Evolutionary conservation across 2,888 invertebrate genomes (phyloP).

Genomic region (Clepsis dumicolana): DNA sequence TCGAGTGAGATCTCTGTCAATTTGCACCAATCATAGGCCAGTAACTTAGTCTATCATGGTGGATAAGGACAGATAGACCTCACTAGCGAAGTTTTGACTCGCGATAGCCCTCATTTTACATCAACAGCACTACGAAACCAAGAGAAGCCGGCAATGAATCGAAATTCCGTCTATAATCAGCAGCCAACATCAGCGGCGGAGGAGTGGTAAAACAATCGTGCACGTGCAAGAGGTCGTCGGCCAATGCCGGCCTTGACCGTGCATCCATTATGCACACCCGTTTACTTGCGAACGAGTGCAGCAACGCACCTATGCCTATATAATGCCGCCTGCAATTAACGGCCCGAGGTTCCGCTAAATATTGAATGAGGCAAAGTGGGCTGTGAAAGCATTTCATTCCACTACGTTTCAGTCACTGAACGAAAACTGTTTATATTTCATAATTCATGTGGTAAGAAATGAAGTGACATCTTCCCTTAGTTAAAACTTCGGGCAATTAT

Average conservation of each 20-base stretch:
- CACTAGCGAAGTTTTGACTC: too few relatives aligned
- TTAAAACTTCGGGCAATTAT: background rate
- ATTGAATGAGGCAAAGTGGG: constrained; percentile 37
- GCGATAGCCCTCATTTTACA: too few relatives aligned
- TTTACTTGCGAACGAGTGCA: constrained; percentile 83
- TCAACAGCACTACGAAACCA: background rate
- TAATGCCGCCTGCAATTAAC: constrained; percentile 40
- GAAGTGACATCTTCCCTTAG: background rate
- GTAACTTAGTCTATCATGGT: too few relatives aligned
- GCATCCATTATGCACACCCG: constrained; percentile 82
- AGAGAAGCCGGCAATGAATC: background rate
- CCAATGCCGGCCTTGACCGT: constrained; percentile 80
- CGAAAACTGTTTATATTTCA: background rate
- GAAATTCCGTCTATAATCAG: constrained; percentile 7
- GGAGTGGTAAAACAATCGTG: constrained; percentile 66
- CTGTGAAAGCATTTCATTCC: constrained; percentile 29
- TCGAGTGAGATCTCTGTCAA: too few relatives aligned
- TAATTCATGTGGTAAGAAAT: background rate
- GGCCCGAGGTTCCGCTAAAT: constrained; percentile 33
- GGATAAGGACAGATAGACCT: too few relatives aligned
- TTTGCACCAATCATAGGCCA: too few relatives aligned
- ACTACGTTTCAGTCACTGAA: background rate
- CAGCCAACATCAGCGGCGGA: constrained; percentile 26
- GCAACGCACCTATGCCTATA: constrained; percentile 63
- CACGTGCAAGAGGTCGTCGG: constrained; percentile 76